Conservation (phyloP, 2,113 vertebrate genomes). For the Chlorodrepanis virens region DNA sequence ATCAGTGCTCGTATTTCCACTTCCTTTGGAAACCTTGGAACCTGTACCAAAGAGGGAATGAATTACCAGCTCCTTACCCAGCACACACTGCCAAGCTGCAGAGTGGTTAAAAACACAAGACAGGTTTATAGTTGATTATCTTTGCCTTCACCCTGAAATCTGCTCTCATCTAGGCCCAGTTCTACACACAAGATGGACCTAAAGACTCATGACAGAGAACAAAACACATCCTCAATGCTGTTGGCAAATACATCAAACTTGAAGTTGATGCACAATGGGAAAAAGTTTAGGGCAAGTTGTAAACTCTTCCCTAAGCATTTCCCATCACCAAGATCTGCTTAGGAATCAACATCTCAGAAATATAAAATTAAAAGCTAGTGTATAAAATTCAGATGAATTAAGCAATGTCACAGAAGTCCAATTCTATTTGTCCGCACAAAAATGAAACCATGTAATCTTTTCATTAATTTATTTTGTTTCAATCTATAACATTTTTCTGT, state of each 20-base stretch:
- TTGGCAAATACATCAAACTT: background rate
- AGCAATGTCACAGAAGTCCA: background rate
- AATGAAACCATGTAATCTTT: background rate
- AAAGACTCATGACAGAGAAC: background rate
- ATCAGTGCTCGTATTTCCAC: slow-evolving; percentile 89
- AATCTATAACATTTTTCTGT: background rate
- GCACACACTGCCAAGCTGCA: background rate
- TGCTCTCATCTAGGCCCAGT: background rate
- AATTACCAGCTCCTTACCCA: background rate
- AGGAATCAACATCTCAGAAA: background rate
- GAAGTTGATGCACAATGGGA: background rate
- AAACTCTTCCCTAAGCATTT: background rate
- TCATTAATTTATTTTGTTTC: background rate
- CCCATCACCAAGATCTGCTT: background rate
- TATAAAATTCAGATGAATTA: background rate
- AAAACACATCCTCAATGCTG: background rate
- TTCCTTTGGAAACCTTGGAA: slow-evolving; percentile 70
- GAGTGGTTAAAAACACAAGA: background rate
- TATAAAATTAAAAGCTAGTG: background rate
- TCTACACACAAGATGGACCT: background rate
- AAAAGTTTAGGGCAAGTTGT: background rate
- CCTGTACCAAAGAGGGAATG: slow-evolving; percentile 68
- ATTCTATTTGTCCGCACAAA: background rate
- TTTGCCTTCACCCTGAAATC: background rate
- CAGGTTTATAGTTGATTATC: background rate